phyloP scores from a whole-genome alignment of 2,888 invertebrate genomes.

The Timema cristinae region DNA sequence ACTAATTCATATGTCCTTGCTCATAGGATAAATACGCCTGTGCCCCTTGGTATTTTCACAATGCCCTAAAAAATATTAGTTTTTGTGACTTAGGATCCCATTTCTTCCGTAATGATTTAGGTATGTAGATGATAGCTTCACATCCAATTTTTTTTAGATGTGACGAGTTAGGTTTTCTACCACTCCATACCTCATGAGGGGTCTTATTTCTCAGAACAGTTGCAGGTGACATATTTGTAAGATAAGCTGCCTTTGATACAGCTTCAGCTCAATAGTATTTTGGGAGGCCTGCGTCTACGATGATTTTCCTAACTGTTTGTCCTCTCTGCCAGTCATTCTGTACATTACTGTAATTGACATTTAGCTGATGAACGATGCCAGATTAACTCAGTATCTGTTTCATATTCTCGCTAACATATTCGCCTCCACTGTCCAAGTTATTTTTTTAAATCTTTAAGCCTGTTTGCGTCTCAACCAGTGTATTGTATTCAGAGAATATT shows the following conservation, averaged over 20 bases:
- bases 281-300: neutral
- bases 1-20: neutral
- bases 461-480: neutral
- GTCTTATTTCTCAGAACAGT: neutral
- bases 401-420: neutral
- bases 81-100: neutral
- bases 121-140: neutral
- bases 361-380: neutral
- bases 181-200: neutral
- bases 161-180: conserved; percentile 2
- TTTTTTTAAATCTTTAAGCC: neutral
- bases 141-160: neutral
- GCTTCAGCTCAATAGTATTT: neutral
- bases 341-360: neutral
- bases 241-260: too few relatives aligned
- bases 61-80: neutral
- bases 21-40: neutral
- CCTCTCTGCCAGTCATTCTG: neutral
- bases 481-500: neutral
- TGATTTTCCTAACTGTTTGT: neutral
- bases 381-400: neutral
- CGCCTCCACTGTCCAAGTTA: neutral
- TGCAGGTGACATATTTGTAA: neutral
- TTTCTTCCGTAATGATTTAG: neutral
- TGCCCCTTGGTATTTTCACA: neutral